phyloP scores from a whole-genome alignment of 2,888 invertebrate species.

The Drosophila subquinaria region DNA sequence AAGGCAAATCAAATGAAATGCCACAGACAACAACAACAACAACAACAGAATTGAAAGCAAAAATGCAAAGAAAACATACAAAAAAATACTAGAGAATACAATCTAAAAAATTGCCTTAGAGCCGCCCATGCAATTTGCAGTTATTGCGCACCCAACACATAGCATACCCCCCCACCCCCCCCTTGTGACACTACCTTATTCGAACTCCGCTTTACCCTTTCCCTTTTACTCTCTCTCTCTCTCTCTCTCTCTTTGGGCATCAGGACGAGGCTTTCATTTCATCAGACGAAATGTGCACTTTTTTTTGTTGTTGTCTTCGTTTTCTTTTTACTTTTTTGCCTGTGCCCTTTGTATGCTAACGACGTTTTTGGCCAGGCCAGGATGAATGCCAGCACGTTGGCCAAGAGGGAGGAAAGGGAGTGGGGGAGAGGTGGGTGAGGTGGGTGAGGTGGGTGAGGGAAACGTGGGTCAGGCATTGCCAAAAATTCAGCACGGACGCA shows the following conservation, averaged over 20 bases:
- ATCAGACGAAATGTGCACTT: conserved; percentile 71
- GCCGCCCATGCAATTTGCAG: conserved; percentile 82
- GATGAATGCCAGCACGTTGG: conserved; percentile 56
- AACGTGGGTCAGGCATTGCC: conserved; percentile 52
- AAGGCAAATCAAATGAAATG: conserved; percentile 79
- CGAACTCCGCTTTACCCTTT: conserved; percentile 1
- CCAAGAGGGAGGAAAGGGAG: conserved; percentile 2
- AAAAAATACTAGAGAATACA: conserved; percentile 7
- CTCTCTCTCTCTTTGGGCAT: conserved; percentile 37
- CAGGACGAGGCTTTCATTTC: conserved; percentile 77
- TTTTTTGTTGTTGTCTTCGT: conserved; percentile 5
- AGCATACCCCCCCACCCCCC: background rate
- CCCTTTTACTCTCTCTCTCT: background rate
- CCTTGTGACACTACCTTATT: background rate
- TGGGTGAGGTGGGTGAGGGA: background rate
- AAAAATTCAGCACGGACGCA: conserved; percentile 74
- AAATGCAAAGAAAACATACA: conserved; percentile 11
- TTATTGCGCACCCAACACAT: conserved; percentile 71
- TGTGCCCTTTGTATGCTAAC: conserved; percentile 64
- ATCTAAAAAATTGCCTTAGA: conserved; percentile 73
- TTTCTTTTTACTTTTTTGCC: conserved; percentile 6
- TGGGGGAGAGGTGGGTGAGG: background rate
- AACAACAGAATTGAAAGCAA: conserved; percentile 13
- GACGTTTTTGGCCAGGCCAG: conserved; percentile 68
- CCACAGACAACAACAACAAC: conserved; percentile 60